Base-by-base conservation (phyloP, 2,113 vertebrate species). In the Quiscalus mexicanus region DNA sequence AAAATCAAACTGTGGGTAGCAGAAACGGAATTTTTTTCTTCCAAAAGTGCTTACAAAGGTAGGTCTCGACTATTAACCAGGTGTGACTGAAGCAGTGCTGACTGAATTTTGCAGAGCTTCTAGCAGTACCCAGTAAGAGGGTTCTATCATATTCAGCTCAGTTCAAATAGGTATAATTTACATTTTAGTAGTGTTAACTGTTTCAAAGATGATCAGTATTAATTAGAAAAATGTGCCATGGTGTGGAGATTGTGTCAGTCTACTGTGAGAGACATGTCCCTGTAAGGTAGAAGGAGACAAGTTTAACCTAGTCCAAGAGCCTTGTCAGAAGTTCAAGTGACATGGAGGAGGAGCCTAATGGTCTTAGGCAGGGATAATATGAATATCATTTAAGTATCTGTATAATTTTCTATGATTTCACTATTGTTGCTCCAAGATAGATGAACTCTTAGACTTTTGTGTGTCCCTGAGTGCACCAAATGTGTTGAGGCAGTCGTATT, bases 191-290 rank as follows among this genome's bases (percentile, higher is more conserved):
- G 27, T 33, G 12, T 58, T 93, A 77, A 65, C 53, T 92, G 18
- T 88, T 96, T 83, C 88, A 88, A 80, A 86, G 45, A 47, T 74
- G 62, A 88, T 90, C 47, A 85, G 8, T 56, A 49, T 76, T 87
- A 75, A 42, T 68, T 76, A 85, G 62, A 91, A 88, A 95, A 93
- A 59, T 56, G 22, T 4, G 3, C 37, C 60, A 25, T 91, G 62
- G 45, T 56, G 21, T 69, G 44, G 58, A 71, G n/a, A 77, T 76
- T 58, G 30, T 49, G 37, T 39, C 20, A 58, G 11, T 77, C 13
- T 92, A 8, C 41, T 68, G 39, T 90, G 44, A 84, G 45, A 81
- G 55, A 70, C 33, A 50, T 50, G 7, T 85, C 31, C 25, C 71
- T 87, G 7, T 63, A 67, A 92, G 13, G 71, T 74, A 42, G 70